phyloP scores from a whole-genome alignment of 2,113 vertebrate genomes.

The Dasypus novemcinctus region DNA sequence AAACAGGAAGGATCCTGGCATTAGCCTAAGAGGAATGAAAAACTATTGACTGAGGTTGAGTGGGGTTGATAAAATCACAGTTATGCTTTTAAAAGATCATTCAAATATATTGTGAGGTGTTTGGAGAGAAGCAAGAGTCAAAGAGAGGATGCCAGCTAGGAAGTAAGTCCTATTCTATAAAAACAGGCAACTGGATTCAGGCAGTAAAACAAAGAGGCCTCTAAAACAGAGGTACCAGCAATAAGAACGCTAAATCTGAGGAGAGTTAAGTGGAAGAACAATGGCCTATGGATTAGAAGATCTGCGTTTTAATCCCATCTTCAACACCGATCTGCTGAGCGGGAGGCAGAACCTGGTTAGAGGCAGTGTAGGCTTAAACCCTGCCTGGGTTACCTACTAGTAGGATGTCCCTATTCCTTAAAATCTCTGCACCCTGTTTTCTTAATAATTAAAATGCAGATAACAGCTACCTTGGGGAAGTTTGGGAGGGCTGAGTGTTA shows the following conservation, averaged over 20 bases:
- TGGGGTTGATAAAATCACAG: neutral
- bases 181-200: neutral
- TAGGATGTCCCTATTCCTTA: neutral
- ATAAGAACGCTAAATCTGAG: neutral
- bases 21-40: neutral
- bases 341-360: too few relatives aligned
- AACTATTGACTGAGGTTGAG: neutral
- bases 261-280: neutral
- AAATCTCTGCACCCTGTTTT: neutral
- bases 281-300: too few relatives aligned
- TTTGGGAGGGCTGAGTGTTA: neutral
- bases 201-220: neutral
- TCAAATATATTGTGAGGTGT: neutral
- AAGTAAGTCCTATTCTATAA: neutral
- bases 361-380: neutral
- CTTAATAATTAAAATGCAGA: neutral
- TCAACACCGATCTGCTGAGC: neutral
- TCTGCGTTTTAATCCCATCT: too few relatives aligned
- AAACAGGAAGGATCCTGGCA: neutral
- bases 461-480: neutral
- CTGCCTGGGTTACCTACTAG: neutral
- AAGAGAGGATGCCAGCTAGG: neutral
- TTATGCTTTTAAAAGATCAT: neutral
- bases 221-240: neutral
- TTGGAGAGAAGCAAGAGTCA: neutral